Percentiles rank a stretch among this genome's conserved stretches.
Conservation (phyloP, 2,113 vertebrate genomes). For the Pteronura brasiliensis region DNA sequence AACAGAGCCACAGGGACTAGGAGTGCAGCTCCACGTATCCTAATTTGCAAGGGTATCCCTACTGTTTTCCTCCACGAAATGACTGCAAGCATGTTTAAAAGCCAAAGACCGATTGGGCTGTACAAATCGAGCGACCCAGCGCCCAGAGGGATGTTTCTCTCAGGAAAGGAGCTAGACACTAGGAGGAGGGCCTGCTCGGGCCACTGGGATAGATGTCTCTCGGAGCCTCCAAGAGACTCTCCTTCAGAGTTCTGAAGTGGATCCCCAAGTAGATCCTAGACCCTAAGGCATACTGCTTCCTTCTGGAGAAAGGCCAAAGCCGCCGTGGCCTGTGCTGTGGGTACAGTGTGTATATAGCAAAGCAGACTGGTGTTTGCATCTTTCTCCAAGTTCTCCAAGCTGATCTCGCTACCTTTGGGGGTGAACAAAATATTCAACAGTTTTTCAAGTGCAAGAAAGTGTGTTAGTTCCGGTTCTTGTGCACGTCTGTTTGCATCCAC, state of each 20-base stretch:
- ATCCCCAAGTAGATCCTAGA: not conserved
- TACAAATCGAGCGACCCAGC: not conserved
- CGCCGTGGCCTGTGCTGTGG: not conserved
- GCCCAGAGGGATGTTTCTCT: not conserved
- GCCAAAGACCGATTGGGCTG: not conserved
- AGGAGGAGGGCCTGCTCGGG: not conserved
- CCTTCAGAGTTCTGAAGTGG: not conserved
- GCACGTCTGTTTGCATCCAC: not conserved
- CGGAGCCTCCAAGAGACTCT: not conserved
- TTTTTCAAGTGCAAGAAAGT: not conserved
- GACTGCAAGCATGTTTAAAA: not conserved
- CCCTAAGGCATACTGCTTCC: not conserved
- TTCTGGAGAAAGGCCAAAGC: not conserved
- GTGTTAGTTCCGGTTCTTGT: not conserved
- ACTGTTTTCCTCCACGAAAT: not conserved
- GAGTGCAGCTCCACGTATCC: not conserved
- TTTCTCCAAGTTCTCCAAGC: not conserved
- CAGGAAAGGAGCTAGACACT: not conserved
- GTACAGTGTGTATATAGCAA: not conserved
- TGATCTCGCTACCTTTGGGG: not conserved
- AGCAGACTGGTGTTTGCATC: not conserved
- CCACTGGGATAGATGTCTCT: not conserved
- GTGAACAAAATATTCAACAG: not conserved
- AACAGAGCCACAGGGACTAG: not conserved
- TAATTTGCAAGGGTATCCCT: not conserved